Percentiles rank a stretch among this genome's conserved stretches.
Evolutionary conservation across 2,797 vertebrate species (phyloP).

Genomic region (Sardinella longiceps): DNA sequence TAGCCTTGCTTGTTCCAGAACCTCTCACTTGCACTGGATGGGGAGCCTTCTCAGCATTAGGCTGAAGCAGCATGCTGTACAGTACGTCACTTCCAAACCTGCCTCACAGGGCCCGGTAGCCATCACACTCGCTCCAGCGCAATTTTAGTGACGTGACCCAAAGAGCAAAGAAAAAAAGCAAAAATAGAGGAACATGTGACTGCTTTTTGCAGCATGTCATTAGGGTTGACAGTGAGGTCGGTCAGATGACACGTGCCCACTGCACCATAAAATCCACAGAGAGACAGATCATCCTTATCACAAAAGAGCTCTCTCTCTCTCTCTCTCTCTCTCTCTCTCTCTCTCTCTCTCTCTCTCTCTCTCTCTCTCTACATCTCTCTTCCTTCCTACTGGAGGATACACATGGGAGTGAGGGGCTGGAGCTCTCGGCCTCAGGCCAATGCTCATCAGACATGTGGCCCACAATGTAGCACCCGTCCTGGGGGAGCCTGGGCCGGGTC

Average conservation of each 20-base stretch:
- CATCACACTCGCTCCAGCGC: background rate
- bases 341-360: background rate
- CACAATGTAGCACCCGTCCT: slow-evolving; percentile 12
- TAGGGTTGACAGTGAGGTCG: background rate
- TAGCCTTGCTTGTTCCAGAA: background rate
- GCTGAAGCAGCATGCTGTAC: background rate
- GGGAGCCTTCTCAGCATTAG: background rate
- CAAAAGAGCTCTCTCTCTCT: background rate
- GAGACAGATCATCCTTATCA: background rate
- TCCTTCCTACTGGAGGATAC: background rate
- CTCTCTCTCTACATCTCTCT: background rate
- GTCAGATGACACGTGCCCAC: background rate
- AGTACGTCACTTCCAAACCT: background rate
- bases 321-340: background rate
- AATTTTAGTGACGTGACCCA: background rate
- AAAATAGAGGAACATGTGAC: background rate
- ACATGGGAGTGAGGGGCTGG: background rate
- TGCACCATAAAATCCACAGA: background rate
- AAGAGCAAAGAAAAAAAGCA: background rate
- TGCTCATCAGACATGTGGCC: slow-evolving; percentile 25
- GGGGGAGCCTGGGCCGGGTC: background rate
- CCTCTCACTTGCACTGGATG: background rate
- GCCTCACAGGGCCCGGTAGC: background rate
- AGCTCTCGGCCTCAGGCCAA: slow-evolving; percentile 10
- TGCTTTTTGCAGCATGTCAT: background rate